Evolutionary conservation across 2,888 invertebrate species (phyloP), one percentile per base, ranked within the genome.

Genomic region (Leuctra nigra): DNA sequence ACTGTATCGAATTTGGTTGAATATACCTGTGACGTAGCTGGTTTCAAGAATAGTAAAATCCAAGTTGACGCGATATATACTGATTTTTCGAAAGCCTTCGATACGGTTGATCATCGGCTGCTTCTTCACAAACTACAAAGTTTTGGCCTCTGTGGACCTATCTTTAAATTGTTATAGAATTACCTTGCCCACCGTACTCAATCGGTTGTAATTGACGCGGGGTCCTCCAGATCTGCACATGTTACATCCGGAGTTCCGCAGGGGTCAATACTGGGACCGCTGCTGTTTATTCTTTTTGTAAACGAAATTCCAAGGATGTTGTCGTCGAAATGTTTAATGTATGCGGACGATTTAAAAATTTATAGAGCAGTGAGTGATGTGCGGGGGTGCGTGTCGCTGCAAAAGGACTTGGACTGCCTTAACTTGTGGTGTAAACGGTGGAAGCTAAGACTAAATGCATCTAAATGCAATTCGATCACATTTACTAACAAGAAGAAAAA

Each of bases 11-110:
- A 18, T 11, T 20, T 41, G 16, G 48, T 29, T 14, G 29, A 48
- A 29, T 48, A 14, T 16, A 48, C 48, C 6, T 29, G 14, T 48
- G 18, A n/a, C n/a, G 20, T 29, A 7, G 48, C 29, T 29, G 9
- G 9, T 6, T 18, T 14, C 25, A 24, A 29, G 14, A 33, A 48
- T 18, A 16, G 20, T n/a, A 29, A 29, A 16, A 25, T n/a, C 16
- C 48, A 48, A 29, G 48, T 48, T 3, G 48, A 48, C 14, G n/a
- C 48, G 11, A 18, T 48, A 14, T 48, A 48, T 20, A 48, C 48
- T n/a, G 48, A 48, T 16, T 48, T 48, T 14, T 7, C 18, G 6
- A 48, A 48, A 29, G 48, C 48, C n/a, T 48, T 48, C 14, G 48
- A 48, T 16, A n/a, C n/a, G 4, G 48, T 48, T 2, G 18, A 48